Base-by-base conservation (phyloP, 64 coral and sea anemone genomes). In the Exaiptasia diaphana region DNA sequence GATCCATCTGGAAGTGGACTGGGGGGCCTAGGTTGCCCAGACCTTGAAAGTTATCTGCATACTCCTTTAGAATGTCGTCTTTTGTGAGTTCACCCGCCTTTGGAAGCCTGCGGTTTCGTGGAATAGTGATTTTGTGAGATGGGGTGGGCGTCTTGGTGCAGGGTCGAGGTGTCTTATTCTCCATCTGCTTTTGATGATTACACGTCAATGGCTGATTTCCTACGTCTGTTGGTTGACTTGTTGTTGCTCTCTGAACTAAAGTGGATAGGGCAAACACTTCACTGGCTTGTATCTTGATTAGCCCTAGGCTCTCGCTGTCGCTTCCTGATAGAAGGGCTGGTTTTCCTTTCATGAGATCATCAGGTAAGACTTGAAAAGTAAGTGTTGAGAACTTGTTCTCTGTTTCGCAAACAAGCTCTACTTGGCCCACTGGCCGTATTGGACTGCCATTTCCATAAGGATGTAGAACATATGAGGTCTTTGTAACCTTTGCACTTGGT, bases 31-130 rank as follows among this genome's bases (percentile, higher is more conserved):
- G 44, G 37, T 52, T 34, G 8, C 78, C 77, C 15, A 91, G 45
- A 28, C 88, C 81, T 64, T 77, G 22, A 32, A 90, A 76, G 49
- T 12, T 52, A 45, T 76, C 41, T 17, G 73, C 73, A 21, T 28
- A 76, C 73, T 76, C 11, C 2, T 3, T 54, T 30, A 76, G 73
- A 23, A 76, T 76, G 73, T 76, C 73, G 49, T 38, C 37, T 30
- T 74, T 48, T 42, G 18, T 22, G 20, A 45, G 41, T 25, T 74
- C 4, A 20, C 70, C 40, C 14, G 70, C 22, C 21, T 35, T 35
- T 3, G 38, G 70, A 25, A 74, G 40, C 4, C 41, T 35, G 6
- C 38, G 4, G 70, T 74, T 23, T 38, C 17, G 17, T 41, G n/a
- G 10, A 13, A 50, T 33, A 0, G 20, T 74, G 70, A 74, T 45